Base-by-base conservation (phyloP, 2,888 invertebrate genomes). In the Eristalinus sepulchralis region DNA sequence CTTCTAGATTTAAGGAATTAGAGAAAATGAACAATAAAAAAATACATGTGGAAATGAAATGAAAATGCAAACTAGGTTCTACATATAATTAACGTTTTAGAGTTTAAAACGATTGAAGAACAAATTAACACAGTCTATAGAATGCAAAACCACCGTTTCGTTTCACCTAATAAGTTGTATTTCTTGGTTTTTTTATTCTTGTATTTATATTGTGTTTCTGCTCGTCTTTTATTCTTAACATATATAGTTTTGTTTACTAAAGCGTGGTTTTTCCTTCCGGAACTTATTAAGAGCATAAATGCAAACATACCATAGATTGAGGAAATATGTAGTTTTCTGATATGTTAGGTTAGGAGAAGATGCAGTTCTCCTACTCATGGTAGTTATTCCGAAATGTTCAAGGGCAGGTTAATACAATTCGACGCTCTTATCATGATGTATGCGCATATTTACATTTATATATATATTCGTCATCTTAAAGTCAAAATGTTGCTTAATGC, bases 271-370 rank as follows among this genome's bases (percentile, higher is more conserved):
- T 85, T 73, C 85, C 82, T 85, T 85, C 85, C 85, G 82, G 82
- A 82, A 78, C 77, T 82, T 85, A 82, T 82, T 85, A 73, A 82
- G 85, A 72, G 73, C 72, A 82, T 85, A 82, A 85, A 82, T 78
- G 85, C 77, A 85, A 85, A 82, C 82, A 85, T 82, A 72, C 85
- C 77, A 77, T 82, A 72, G 66, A 77, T 85, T 85, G 82, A 85
- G 85, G 82, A 85, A 85, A 85, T 82, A 82, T 82, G 85, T 77
- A 73, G 85, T 85, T 85, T 85, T 77, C 85, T 82, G 85, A 77
- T 82, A 82, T 72, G 81, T 72, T 72, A 60, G 68, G 68, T 67
- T 85, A 62, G 59, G 27, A 39, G 64, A 47, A 77, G 53, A 76
- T 72, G 39, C 59, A 82, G 63, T 82, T 64, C 77, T 82, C 73